Conservation (phyloP, 2,888 invertebrate species). For the Ariolimax columbianus region DNA sequence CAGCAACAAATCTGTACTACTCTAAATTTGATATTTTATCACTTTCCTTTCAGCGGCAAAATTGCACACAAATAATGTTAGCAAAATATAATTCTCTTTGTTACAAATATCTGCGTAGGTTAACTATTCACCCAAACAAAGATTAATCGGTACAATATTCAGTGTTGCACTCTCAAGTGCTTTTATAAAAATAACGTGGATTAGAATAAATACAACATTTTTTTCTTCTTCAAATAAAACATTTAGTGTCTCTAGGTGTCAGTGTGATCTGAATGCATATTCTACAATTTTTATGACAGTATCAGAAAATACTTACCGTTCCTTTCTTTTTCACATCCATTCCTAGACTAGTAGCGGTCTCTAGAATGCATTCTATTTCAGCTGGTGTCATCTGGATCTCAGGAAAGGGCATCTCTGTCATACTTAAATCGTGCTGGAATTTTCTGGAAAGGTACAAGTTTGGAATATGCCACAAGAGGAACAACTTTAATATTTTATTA, state of each 20-base stretch:
- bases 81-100: too few species aligned
- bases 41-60: too few species aligned
- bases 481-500: too few species aligned
- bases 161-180: background rate
- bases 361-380: slow-evolving; percentile 65
- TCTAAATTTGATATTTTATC: too few species aligned
- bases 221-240: background rate
- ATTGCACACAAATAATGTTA: too few species aligned
- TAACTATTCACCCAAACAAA: too few species aligned
- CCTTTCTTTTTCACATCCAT: slow-evolving; percentile 61
- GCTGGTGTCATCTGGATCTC: slow-evolving; percentile 60
- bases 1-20: too few species aligned
- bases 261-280: background rate
- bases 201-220: background rate
- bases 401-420: slow-evolving; percentile 65
- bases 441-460: slow-evolving; percentile 52
- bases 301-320: slow-evolving; percentile 57
- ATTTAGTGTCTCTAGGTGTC: background rate
- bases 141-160: background rate
- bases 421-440: slow-evolving; percentile 59
- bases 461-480: background rate
- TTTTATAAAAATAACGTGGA: background rate
- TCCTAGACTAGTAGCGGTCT: slow-evolving; percentile 59
- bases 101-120: too few species aligned
- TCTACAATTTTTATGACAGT: background rate